Evolutionary conservation across 2,888 invertebrate genomes (phyloP), one percentile per base, ranked within the genome.

Genomic region (Diarsia rubi): DNA sequence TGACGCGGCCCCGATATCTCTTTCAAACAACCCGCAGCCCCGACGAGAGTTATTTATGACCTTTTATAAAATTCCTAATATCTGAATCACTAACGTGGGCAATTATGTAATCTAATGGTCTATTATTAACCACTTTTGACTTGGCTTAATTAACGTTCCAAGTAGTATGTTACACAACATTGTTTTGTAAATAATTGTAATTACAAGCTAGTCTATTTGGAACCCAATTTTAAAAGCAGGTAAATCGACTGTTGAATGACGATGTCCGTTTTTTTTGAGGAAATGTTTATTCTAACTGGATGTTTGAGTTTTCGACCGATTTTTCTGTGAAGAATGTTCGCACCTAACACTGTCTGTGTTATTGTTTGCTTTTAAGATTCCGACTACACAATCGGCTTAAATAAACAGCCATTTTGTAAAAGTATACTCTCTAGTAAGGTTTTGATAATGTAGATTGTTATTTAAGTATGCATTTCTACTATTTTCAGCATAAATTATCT

Each of bases 201-300:
- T 45, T 45, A 54, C 31, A 21, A 12, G 16, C 37, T 27, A 49
- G n/a, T 44, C 9, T 24, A 21, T 6, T 52, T 27, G 11, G 5
- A 19, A 45, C 5, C 11, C 44, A n/a, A 69, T 69, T 59, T 67
- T 21, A 16, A 44, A 77, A 42, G 27, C 42, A 11, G 27, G 27
- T n/a, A n/a, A 37, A 49, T 68, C 16, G 12, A 24, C 44, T 60
- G 78, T 59, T 60, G 75, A 60, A 0, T 60, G 67, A 78, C 31
- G 44, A 31, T 59, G 0, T 2, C 31, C 60, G 44, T 45, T 45
- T 45, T 45, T 57, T 31, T 52, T 49, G 12, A 11, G 31, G 21
- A 60, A 75, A 37, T 52, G 60, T 75, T 75, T 78, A 45, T 68
- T 31, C 14, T 42, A 24, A 2, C n/a, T 42, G 12, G 8, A 24